Base-by-base conservation (phyloP, 2,888 invertebrate species). In the Tenthredo scrophulariae region DNA sequence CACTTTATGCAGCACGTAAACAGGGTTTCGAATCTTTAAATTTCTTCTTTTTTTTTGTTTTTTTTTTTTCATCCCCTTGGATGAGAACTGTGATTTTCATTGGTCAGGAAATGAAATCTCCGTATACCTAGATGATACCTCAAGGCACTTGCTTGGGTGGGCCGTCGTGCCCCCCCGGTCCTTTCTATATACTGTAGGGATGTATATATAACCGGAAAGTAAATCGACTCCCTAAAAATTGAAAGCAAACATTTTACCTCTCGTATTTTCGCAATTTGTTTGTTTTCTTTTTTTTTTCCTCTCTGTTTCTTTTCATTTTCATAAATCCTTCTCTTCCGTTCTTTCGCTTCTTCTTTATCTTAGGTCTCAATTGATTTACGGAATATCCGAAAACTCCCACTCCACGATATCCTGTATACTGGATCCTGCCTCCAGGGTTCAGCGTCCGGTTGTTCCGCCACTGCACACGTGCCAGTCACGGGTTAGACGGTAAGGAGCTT, bases 381-480 rank as follows among this genome's bases (percentile, higher is more conserved):
- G 26, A 62, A 62, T 13, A 62, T 13, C 26, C 62, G 62, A 26
- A 26, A 62, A 26, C 62, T 62, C 62, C 75, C 37, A 40, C 43
- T 40, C n/a, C 4, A 9, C 9, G 18, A n/a, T 46, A 13, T 26
- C 6, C n/a, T 29, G 13, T 62, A 26, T 62, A 62, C 26, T 62
- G 62, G 62, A 62, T 62, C 37, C 43, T 75, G 40, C 13, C 22
- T 79, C 43, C n/a, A 54, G 54, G 79, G 79, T 54, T 79, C 79
- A 79, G 33, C 58, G 79, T 79, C 79, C 79, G 50, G 50, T 54
- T 54, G 79, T 79, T 79, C 79, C 79, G 79, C 79, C 37, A 79
- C 79, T 79, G 79, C 37, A 79, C 79, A 79, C 54, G 79, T 33
- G 50, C 46, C 33, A 54, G 79, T 79, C 79, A 79, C 79, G 79